phyloP scores from a whole-genome alignment of 2,888 invertebrate genomes.

The Diploptera punctata region DNA sequence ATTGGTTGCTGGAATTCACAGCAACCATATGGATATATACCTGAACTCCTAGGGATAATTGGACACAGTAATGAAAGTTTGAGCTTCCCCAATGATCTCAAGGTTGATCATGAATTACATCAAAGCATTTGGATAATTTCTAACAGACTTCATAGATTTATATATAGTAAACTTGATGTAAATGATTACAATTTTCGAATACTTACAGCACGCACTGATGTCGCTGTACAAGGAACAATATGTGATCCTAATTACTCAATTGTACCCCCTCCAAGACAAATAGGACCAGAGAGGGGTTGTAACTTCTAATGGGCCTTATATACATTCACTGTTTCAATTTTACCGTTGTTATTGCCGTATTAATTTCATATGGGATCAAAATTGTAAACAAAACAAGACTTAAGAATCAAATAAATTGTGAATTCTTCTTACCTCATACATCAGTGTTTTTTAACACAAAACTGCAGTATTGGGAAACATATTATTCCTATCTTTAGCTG shows the following conservation, averaged over 20 bases:
- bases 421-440: no score
- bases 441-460: no score
- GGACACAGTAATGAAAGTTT: slow-evolving; percentile 68
- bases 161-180: slow-evolving; percentile 68
- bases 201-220: slow-evolving; percentile 67
- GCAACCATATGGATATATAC: slow-evolving; percentile 47
- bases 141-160: slow-evolving; percentile 75
- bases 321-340: no score
- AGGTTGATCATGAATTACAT: slow-evolving; percentile 71
- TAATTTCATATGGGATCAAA: no score
- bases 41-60: slow-evolving; percentile 60
- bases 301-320: no score
- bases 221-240: slow-evolving; percentile 69
- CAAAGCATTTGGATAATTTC: slow-evolving; percentile 80
- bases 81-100: slow-evolving; percentile 82
- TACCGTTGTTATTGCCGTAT: no score
- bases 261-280: slow-evolving; percentile 39
- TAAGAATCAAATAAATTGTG: no score
- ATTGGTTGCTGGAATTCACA: slow-evolving; percentile 79
- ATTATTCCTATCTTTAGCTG: no score
- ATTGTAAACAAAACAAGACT: no score
- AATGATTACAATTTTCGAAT: slow-evolving; percentile 77
- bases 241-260: slow-evolving; percentile 66
- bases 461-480: no score
- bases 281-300: background rate